Evolutionary conservation across 2,113 vertebrate species (phyloP), one percentile per base, ranked within the genome.

Genomic region (Herpetotheres cachinnans): DNA sequence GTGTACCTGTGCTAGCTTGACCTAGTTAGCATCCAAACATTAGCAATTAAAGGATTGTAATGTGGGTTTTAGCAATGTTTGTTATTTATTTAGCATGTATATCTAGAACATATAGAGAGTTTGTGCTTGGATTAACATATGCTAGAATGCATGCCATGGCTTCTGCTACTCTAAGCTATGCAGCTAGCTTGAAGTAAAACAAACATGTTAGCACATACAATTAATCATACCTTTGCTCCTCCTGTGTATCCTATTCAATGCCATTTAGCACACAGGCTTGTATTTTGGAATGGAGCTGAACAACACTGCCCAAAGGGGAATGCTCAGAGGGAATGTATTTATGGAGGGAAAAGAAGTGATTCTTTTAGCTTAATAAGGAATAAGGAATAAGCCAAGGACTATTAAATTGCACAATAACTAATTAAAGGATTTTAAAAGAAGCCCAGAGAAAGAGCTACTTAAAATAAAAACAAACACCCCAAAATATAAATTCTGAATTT

Each of bases 221-320:
- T 93, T 94, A 95, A 93, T 96, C 91, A 93, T 65, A 58, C n/a
- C 30, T 96, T 96, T 94, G 89, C 67, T 94, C 56, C 69, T 89
- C 47, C 52, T 40, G 26, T 61, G 27, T 85, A 89, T 89, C 56
- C 89, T 82, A 76, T 93, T 76, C 77, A 77, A 63, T 61, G 47
- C 5, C 21, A 36, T 61, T 92, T 93, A 96, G 65, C 54, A 86
- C 47, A 36, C 4, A 27, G 72, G 30, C 56, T 70, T 89, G 34
- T 82, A 56, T 77, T 95, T 92, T 63, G 62, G 29, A 95, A 94
- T 50, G 65, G 80, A 86, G 44, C 61, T 89, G 62, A 94, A 89
- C 52, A 89, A 67, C 73, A 79, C 13, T 55, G 74, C 71, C 86
- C 47, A 88, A 73, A 94, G 73, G 46, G 36, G 11, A 94, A 94